Evolutionary conservation across 2,888 invertebrate species (phyloP).

Genomic region (Saturnia japonica): DNA sequence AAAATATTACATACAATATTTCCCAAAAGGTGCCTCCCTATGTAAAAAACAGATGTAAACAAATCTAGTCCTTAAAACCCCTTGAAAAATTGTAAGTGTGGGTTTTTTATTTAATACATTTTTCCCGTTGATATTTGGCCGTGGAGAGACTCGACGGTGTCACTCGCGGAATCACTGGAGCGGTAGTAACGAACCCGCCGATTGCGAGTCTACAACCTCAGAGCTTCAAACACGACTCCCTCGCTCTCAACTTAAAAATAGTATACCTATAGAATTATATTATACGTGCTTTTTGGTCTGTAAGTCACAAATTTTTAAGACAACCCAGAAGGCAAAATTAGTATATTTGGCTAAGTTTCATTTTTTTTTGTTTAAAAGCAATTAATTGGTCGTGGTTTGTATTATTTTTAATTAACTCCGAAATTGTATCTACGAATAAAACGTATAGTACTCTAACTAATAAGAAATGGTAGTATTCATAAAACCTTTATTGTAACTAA

Average conservation of each 20-base stretch:
- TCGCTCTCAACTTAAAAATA: slow-evolving; percentile 26
- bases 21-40: not conserved
- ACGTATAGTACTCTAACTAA: too few relatives aligned
- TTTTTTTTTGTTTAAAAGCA: not conserved
- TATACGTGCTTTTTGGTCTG: not conserved
- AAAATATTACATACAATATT: not conserved
- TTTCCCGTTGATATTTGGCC: slow-evolving; percentile 64
- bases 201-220: slow-evolving; percentile 44
- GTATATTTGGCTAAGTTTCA: not conserved
- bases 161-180: slow-evolving; percentile 71
- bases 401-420: not conserved
- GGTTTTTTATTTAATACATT: slow-evolving; percentile 66
- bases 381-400: not conserved
- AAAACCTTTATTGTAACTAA: too few relatives aligned
- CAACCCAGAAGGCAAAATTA: not conserved
- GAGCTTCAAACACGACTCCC: slow-evolving; percentile 29
- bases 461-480: too few relatives aligned
- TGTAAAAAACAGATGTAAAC: slow-evolving; percentile 35
- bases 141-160: slow-evolving; percentile 66
- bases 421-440: too few relatives aligned
- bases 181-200: slow-evolving; percentile 73
- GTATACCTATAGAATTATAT: not conserved
- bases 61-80: slow-evolving; percentile 55
- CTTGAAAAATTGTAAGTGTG: slow-evolving; percentile 65
- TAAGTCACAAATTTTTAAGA: not conserved